Conservation (phyloP, 2,797 vertebrate species). For the Mycteria americana region DNA sequence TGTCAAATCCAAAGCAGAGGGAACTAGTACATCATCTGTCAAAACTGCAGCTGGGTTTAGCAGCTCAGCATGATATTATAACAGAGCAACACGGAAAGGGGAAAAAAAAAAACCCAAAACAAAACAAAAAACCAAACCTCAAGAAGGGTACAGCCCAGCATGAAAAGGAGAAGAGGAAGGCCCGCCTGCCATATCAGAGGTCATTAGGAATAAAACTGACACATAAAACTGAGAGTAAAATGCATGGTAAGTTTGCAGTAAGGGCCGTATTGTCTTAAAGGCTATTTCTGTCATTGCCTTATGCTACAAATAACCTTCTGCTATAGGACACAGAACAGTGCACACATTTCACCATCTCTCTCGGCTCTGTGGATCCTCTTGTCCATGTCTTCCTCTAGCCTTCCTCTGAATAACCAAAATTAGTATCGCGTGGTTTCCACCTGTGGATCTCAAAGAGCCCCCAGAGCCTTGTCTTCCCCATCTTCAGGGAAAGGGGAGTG, state of each 20-base stretch:
- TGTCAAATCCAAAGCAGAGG: conserved; percentile 32
- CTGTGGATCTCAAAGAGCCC: not conserved
- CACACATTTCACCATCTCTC: not conserved
- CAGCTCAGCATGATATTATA: conserved; percentile 29
- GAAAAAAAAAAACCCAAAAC: not conserved
- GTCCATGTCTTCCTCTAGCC: not conserved
- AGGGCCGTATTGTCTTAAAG: not conserved
- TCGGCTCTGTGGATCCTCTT: not conserved
- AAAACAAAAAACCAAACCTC: not conserved
- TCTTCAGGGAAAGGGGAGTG: not conserved
- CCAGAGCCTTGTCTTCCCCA: not conserved
- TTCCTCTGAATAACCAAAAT: not conserved
- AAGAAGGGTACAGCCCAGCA: not conserved
- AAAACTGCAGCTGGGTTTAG: conserved; percentile 40
- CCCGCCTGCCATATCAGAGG: not conserved
- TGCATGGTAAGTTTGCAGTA: not conserved
- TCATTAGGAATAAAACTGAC: not conserved
- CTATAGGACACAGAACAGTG: not conserved
- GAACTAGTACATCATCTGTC: conserved; percentile 27
- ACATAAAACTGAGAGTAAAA: not conserved
- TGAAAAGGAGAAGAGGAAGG: not conserved
- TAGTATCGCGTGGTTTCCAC: not conserved
- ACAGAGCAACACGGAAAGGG: not conserved
- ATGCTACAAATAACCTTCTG: not conserved
- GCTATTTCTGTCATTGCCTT: not conserved